Conservation (phyloP, 2,113 vertebrate species). For the Micromys minutus region DNA sequence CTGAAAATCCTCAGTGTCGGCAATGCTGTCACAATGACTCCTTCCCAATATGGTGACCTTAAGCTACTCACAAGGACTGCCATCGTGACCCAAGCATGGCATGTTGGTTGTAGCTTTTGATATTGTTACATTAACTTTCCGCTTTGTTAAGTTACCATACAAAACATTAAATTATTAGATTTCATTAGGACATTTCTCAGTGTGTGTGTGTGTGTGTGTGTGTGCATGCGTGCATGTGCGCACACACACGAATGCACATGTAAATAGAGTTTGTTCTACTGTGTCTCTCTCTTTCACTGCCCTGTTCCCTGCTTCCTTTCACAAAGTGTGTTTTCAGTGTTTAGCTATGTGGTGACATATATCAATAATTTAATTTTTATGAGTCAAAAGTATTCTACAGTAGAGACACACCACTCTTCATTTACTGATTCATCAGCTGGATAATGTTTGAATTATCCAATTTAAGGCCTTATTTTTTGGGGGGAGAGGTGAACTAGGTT, state of each 20-base stretch:
- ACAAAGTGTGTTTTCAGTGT: not conserved
- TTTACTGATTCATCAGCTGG: too few relatives aligned
- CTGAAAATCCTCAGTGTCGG: not conserved
- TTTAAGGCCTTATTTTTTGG: not conserved
- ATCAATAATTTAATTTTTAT: too few relatives aligned
- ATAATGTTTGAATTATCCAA: too few relatives aligned
- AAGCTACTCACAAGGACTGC: not conserved
- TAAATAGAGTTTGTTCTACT: not conserved
- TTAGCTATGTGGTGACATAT: not conserved
- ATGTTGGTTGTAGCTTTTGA: not conserved
- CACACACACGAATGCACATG: too few relatives aligned
- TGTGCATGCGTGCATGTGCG: too few relatives aligned
- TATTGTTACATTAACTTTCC: not conserved
- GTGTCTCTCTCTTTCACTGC: not conserved
- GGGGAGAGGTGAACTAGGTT: fast-evolving
- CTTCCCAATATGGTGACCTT: not conserved
- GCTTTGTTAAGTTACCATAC: not conserved
- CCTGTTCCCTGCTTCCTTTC: not conserved
- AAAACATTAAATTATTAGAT: not conserved
- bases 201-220: too few relatives aligned
- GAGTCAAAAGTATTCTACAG: too few relatives aligned
- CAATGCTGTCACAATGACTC: not conserved
- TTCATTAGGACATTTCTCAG: not conserved
- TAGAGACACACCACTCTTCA: too few relatives aligned
- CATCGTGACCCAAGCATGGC: not conserved